A percentile compares a stretch with the other conserved stretches of the same genome.
These are phyloP conservation scores for Dolichomitus sp. DNA, from an alignment of 2,888 invertebrate genomes.

Conservation along the genomic window DNA sequence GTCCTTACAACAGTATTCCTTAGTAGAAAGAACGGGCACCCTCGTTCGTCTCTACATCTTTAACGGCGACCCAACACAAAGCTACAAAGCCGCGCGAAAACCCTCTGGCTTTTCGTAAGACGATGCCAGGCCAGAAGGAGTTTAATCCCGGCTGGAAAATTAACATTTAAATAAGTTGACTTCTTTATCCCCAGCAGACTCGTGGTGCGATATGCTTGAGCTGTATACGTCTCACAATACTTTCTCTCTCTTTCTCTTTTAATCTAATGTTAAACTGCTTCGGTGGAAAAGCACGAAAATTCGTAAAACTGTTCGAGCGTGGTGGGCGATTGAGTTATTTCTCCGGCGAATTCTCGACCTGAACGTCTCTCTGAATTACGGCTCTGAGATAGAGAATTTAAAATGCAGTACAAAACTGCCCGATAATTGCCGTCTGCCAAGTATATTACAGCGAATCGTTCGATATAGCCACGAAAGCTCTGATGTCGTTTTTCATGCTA, in stretches of 20 bases:
- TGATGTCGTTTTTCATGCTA: constrained; percentile 59
- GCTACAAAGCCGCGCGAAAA: constrained; percentile 43
- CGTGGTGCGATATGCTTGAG: neutral
- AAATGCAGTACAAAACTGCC: constrained; percentile 23
- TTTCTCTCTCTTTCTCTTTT: constrained; percentile 1
- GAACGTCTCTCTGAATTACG: constrained; percentile 5
- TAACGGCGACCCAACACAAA: constrained; percentile 23
- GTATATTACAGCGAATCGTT: constrained; percentile 36
- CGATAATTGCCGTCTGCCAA: constrained; percentile 49
- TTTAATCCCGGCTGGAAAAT: constrained; percentile 57
- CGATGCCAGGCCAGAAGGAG: constrained; percentile 28
- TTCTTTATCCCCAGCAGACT: constrained; percentile 10
- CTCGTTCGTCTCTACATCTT: constrained; percentile 19
- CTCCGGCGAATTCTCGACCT: neutral
- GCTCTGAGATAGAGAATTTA: constrained; percentile 19
- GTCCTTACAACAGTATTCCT: constrained; percentile 22
- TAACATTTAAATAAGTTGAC: constrained; percentile 58
- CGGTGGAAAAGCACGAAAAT: neutral
- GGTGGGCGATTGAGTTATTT: constrained; percentile 21
- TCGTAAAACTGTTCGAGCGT: constrained; percentile 14
- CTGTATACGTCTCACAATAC: neutral
- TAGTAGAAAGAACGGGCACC: neutral
- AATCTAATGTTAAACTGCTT: constrained; percentile 32
- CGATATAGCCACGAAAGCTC: constrained; percentile 38
- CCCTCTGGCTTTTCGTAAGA: constrained; percentile 23